phyloP scores from a whole-genome alignment of 2,797 vertebrate species.

The Anas bernieri region DNA sequence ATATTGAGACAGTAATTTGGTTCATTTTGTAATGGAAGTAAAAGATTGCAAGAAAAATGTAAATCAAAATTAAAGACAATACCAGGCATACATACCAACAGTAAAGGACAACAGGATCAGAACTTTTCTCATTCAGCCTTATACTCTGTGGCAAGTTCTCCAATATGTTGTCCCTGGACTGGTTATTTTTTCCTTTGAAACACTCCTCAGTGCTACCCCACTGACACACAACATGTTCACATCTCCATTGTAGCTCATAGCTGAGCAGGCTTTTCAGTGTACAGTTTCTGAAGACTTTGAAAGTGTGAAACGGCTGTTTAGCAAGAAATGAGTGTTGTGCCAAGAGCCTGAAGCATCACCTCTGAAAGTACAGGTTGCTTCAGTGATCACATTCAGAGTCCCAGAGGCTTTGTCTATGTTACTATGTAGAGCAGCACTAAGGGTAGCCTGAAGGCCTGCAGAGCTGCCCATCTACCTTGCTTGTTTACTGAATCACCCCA shows the following conservation, averaged over 20 bases:
- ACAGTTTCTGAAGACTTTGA: not conserved
- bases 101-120: not conserved
- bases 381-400: not conserved
- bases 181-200: not conserved
- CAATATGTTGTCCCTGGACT: not conserved
- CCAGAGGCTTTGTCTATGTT: not conserved
- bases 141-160: not conserved
- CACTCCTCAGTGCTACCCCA: not conserved
- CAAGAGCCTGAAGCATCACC: constrained; percentile 18
- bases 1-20: not conserved
- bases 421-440: not conserved
- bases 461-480: not conserved
- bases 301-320: not conserved
- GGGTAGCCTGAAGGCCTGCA: constrained; percentile 19
- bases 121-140: not conserved
- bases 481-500: not conserved
- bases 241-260: not conserved
- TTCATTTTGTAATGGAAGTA: not conserved
- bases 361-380: constrained; percentile 20
- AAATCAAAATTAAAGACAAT: not conserved
- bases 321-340: not conserved
- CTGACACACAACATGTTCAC: not conserved
- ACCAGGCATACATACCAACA: not conserved
- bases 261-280: not conserved
- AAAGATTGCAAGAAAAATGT: not conserved